Percentiles rank a stretch among this genome's conserved stretches.
These are phyloP conservation scores for Aramus guarauna DNA, from an alignment of 2,113 vertebrate genomes.

Conservation along the genomic window DNA sequence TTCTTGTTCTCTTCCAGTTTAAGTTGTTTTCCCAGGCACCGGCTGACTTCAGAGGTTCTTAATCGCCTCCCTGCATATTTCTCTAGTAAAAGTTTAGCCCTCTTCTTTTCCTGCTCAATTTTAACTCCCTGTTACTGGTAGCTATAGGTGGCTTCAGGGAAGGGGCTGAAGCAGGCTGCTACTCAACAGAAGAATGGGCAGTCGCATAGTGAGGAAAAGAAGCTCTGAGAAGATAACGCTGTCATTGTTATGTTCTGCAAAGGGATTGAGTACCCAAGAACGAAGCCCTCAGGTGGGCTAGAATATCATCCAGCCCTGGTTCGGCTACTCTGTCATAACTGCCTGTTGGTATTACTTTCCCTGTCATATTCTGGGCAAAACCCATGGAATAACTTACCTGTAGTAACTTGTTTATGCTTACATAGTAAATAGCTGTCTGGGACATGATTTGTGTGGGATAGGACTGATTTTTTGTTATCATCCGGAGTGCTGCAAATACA, in stretches of 20 bases:
- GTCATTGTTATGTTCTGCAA: background rate
- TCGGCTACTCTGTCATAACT: background rate
- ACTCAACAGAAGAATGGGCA: background rate
- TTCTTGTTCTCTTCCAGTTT: conserved; percentile 1
- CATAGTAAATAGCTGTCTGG: background rate
- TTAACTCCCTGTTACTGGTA: background rate
- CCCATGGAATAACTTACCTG: background rate
- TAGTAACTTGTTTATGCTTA: background rate
- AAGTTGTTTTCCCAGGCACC: conserved; percentile 7
- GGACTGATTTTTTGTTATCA: background rate
- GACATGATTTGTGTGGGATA: background rate
- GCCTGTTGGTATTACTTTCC: background rate
- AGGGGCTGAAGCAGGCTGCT: background rate
- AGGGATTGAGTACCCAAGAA: background rate
- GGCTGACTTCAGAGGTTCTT: background rate
- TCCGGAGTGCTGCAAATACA: background rate
- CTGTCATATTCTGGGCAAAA: background rate
- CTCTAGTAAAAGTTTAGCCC: background rate
- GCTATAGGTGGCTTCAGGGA: background rate
- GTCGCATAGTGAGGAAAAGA: background rate
- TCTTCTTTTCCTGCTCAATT: background rate
- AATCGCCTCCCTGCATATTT: background rate
- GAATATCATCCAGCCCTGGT: background rate
- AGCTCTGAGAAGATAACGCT: background rate
- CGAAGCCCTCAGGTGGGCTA: background rate